phyloP scores from a whole-genome alignment of 2,797 vertebrate genomes.

The Fundulus diaphanus region DNA sequence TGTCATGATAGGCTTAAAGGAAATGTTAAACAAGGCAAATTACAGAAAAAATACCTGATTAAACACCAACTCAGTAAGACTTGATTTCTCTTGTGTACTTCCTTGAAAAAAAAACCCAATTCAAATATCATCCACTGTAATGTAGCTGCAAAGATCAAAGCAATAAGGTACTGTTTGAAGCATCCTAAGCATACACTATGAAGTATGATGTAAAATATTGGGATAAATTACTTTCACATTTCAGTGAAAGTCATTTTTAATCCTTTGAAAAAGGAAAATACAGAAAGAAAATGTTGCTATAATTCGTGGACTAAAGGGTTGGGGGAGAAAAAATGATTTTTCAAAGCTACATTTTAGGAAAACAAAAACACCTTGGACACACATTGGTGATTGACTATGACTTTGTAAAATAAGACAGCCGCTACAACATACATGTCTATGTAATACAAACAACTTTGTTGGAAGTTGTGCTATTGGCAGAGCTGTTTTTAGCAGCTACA shows the following conservation, averaged over 20 bases:
- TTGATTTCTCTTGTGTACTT: slow-evolving; percentile 6
- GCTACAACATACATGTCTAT: too few species aligned
- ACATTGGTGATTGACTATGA: background rate
- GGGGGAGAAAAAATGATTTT: background rate
- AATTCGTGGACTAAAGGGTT: slow-evolving; percentile 30
- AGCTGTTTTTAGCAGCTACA: too few species aligned
- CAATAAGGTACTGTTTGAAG: slow-evolving; percentile 35
- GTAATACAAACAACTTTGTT: too few species aligned
- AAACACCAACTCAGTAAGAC: slow-evolving; percentile 16
- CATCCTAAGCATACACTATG: slow-evolving; percentile 12
- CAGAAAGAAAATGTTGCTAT: slow-evolving; percentile 7
- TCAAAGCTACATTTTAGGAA: background rate
- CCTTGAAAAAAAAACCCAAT: slow-evolving; percentile 25
- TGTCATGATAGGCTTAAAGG: slow-evolving; percentile 9
- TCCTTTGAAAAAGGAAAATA: slow-evolving; percentile 54
- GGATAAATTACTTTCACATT: slow-evolving; percentile 37
- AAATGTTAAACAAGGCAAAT: slow-evolving; percentile 19
- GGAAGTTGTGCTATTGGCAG: too few species aligned
- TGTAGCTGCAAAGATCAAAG: slow-evolving; percentile 43
- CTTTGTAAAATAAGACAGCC: background rate
- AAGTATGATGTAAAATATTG: slow-evolving; percentile 15
- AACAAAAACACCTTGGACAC: too few species aligned
- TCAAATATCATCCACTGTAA: slow-evolving; percentile 11
- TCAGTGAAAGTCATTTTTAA: slow-evolving; percentile 45
- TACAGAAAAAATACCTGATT: slow-evolving; percentile 14